Evolutionary conservation across 2,797 vertebrate genomes (phyloP).

Genomic region (Myotis findleyi): DNA sequence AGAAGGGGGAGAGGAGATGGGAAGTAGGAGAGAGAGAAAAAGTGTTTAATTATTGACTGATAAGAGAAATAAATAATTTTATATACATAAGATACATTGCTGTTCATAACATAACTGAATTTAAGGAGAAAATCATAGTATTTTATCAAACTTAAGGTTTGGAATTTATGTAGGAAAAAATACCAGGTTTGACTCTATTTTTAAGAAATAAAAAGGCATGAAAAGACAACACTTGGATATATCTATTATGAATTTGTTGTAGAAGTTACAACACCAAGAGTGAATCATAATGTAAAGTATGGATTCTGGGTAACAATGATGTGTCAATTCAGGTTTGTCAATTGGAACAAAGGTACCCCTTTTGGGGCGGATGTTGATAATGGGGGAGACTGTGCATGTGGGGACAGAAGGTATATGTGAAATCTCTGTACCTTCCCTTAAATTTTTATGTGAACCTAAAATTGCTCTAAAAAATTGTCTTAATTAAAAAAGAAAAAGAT

Average conservation of each 20-base stretch:
- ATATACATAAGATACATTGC: not conserved
- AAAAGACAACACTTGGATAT: not conserved
- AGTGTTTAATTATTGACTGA: not conserved
- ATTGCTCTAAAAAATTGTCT: not conserved
- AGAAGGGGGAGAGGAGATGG: not conserved
- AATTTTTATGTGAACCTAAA: not conserved
- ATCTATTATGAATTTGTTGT: not conserved
- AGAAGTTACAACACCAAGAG: not conserved
- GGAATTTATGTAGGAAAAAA: slow-evolving; percentile 23
- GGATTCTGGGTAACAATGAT: not conserved
- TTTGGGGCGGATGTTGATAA: not conserved
- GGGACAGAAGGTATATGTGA: not conserved
- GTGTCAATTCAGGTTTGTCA: not conserved
- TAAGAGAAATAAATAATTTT: slow-evolving; percentile 9
- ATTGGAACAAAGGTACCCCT: not conserved
- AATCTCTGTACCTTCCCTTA: not conserved
- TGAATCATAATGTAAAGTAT: not conserved
- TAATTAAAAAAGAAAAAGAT: not conserved
- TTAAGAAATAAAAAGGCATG: not conserved
- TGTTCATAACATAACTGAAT: not conserved
- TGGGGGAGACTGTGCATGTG: not conserved
- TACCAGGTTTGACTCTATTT: not conserved
- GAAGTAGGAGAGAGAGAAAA: not conserved
- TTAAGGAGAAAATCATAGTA: not conserved
- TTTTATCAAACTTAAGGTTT: slow-evolving; percentile 27